Conservation (phyloP, 2,888 invertebrate species). For the Drosophila eohydei region DNA sequence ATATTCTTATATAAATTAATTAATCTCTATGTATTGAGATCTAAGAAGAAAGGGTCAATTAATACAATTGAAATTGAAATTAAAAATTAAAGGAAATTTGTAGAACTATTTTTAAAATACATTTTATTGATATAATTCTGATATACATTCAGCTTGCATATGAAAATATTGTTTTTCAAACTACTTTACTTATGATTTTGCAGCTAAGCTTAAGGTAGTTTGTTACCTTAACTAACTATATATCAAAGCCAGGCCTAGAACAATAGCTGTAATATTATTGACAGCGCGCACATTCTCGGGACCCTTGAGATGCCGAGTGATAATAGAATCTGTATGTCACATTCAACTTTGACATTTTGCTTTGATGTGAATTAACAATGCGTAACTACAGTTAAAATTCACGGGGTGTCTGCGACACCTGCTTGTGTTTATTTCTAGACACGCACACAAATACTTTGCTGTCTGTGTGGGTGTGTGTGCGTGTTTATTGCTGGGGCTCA, state of each 20-base stretch:
- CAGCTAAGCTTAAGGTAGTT: neutral
- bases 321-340: constrained; percentile 10
- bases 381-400: constrained; percentile 48
- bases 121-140: too few relatives aligned
- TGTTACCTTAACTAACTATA: neutral
- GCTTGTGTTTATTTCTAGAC: constrained; percentile 6
- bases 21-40: too few relatives aligned
- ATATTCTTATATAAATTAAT: too few relatives aligned
- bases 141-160: too few relatives aligned
- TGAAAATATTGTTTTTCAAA: too few relatives aligned
- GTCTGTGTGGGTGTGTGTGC: neutral
- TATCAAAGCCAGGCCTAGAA: neutral
- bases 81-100: too few relatives aligned
- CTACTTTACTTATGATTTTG: too few relatives aligned
- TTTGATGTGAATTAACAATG: constrained; percentile 58
- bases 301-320: neutral
- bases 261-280: constrained; percentile 1
- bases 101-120: too few relatives aligned
- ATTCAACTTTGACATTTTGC: constrained; percentile 23
- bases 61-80: too few relatives aligned
- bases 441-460: constrained; percentile 12
- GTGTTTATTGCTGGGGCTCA: constrained; percentile 42
- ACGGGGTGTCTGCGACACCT: constrained; percentile 46
- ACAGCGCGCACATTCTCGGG: constrained; percentile 2
- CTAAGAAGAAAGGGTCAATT: too few relatives aligned